These are phyloP conservation scores for Ia io DNA, from an alignment of 2,113 vertebrate genomes.

Conservation along the genomic window DNA sequence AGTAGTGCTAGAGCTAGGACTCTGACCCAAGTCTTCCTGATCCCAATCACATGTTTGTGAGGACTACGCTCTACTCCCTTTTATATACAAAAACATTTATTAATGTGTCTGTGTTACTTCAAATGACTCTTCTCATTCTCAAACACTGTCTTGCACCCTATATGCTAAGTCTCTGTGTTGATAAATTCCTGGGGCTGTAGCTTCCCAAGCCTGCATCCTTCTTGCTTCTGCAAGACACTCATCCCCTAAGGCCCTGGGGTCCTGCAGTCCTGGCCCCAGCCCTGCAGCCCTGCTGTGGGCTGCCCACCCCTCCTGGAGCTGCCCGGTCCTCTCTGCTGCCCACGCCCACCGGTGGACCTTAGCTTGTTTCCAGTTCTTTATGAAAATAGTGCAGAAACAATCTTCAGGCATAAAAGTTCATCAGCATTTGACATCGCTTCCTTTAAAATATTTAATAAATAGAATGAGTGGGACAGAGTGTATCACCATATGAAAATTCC, in stretches of 20 bases:
- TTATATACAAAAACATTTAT: not conserved
- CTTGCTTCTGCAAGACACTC: too few relatives aligned
- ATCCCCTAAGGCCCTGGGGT: not conserved
- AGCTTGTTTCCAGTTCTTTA: not conserved
- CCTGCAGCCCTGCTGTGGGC: too few relatives aligned
- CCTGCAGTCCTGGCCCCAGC: not conserved
- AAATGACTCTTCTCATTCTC: not conserved
- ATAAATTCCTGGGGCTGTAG: too few relatives aligned
- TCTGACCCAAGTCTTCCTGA: not conserved
- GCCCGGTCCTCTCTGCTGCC: not conserved
- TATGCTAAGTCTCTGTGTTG: too few relatives aligned
- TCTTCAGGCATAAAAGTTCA: not conserved
- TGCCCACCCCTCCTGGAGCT: not conserved
- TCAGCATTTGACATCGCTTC: not conserved
- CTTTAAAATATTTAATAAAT: not conserved
- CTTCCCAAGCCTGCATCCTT: too few relatives aligned
- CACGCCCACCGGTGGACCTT: not conserved
- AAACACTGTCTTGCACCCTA: not conserved
- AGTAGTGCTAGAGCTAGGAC: not conserved
- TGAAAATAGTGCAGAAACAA: not conserved
- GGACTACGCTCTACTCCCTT: too few relatives aligned
- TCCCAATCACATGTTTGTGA: not conserved
- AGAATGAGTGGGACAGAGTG: not conserved
- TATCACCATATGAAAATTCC: not conserved
- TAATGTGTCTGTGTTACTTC: rapidly evolving